Evolutionary conservation across 2,797 vertebrate species (phyloP).

Genomic region (Dendrocincla fuliginosa): DNA sequence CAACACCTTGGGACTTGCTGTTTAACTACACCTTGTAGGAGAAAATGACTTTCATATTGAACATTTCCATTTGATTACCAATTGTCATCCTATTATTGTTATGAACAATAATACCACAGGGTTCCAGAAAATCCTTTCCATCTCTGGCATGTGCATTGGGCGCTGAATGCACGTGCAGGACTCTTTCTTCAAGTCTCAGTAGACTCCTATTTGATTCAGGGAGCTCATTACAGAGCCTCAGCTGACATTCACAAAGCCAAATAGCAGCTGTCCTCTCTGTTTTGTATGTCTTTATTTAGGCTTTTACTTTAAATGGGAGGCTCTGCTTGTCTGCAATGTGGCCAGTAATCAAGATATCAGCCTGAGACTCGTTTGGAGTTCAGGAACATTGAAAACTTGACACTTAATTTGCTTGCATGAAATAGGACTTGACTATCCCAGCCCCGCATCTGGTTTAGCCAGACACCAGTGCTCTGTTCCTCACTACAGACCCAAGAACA

Average conservation of each 20-base stretch:
- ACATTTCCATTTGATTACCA: not conserved
- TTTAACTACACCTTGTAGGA: not conserved
- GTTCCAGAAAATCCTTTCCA: not conserved
- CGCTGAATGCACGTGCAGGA: accelerated
- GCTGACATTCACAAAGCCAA: not conserved
- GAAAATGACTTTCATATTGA: not conserved
- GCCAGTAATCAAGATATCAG: not conserved
- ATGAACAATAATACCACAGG: not conserved
- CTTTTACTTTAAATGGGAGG: not conserved
- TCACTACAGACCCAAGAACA: not conserved
- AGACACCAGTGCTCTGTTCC: not conserved
- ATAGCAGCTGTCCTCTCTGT: not conserved
- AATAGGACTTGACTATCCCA: not conserved
- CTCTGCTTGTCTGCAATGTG: not conserved
- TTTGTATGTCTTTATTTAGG: not conserved
- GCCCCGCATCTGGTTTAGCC: not conserved
- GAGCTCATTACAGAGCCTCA: not conserved
- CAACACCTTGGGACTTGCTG: not conserved
- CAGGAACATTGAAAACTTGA: not conserved
- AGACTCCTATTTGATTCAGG: not conserved
- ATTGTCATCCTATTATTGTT: not conserved
- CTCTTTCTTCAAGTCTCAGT: not conserved
- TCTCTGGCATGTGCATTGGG: not conserved
- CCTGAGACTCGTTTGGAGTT: not conserved
- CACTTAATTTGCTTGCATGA: not conserved